Conservation (phyloP, 2,113 vertebrate species). For the Pseudonaja textilis region DNA sequence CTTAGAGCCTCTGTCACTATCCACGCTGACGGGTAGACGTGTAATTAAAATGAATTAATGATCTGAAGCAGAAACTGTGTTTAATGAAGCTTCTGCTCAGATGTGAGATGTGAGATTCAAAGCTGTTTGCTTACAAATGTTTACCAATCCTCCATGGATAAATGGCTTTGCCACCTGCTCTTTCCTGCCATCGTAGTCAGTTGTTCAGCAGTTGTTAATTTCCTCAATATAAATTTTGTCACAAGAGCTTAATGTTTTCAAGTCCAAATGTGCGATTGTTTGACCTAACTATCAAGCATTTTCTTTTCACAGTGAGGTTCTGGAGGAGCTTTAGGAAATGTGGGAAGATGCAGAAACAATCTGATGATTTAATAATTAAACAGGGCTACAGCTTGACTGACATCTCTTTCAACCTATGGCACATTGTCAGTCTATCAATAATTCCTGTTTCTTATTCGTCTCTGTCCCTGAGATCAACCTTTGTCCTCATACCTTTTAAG, state of each 20-base stretch:
- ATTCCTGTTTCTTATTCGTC: not conserved
- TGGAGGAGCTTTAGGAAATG: not conserved
- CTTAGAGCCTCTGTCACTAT: not conserved
- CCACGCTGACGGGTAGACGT: conserved; percentile 41
- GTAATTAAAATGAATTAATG: conserved; percentile 67
- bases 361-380: not conserved
- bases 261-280: not conserved
- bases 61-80: conserved; percentile 67
- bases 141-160: conserved; percentile 46
- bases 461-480: not conserved
- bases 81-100: conserved; percentile 60
- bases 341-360: not conserved
- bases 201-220: conserved; percentile 42
- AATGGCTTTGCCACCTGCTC: conserved; percentile 56
- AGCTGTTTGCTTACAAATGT: conserved; percentile 62
- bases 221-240: conserved; percentile 48
- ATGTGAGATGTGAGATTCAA: conserved; percentile 42
- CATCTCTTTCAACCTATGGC: not conserved
- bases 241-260: not conserved
- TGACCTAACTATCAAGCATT: not conserved
- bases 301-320: not conserved
- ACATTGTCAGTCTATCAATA: not conserved
- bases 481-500: not conserved
- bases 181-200: conserved; percentile 23
- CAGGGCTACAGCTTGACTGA: not conserved